Evolutionary conservation across 1,140 invertebrate species (phyloP).

Genomic region (Chironomus tepperi): DNA sequence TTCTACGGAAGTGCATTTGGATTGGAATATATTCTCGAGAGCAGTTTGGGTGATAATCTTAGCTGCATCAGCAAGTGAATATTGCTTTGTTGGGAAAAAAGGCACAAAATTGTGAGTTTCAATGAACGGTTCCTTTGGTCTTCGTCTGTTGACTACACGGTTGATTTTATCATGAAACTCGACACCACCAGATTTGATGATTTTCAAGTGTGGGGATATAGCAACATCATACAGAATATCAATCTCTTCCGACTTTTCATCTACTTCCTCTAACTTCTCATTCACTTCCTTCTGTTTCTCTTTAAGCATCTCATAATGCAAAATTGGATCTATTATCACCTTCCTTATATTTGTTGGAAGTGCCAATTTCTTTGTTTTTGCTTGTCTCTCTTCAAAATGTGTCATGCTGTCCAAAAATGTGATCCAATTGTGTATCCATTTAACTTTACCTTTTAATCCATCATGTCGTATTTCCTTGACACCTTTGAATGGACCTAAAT

Average conservation of each 20-base stretch:
- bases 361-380: slow-evolving; percentile 61
- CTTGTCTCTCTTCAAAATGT: slow-evolving; percentile 70
- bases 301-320: slow-evolving; percentile 45
- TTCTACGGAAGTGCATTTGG: neutral
- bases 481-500: slow-evolving; percentile 42
- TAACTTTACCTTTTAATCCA: slow-evolving; percentile 44
- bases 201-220: neutral
- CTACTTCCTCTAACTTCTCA: slow-evolving; percentile 32
- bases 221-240: slow-evolving; percentile 38
- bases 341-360: slow-evolving; percentile 79
- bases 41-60: neutral
- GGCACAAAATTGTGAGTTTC: slow-evolving; percentile 71
- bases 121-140: slow-evolving; percentile 53
- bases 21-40: neutral
- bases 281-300: slow-evolving; percentile 43
- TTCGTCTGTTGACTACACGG: slow-evolving; percentile 61
- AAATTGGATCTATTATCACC: slow-evolving; percentile 52
- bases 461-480: slow-evolving; percentile 37
- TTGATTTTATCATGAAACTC: slow-evolving; percentile 75
- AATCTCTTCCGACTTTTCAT: slow-evolving; percentile 29
- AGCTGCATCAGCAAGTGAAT: neutral
- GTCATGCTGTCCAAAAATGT: slow-evolving; percentile 89
- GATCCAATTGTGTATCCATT: slow-evolving; percentile 75
- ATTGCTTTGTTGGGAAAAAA: slow-evolving; percentile 25
- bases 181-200: slow-evolving; percentile 64